phyloP scores from a whole-genome alignment of 2,797 vertebrate species.

The Pitangus sulphuratus region DNA sequence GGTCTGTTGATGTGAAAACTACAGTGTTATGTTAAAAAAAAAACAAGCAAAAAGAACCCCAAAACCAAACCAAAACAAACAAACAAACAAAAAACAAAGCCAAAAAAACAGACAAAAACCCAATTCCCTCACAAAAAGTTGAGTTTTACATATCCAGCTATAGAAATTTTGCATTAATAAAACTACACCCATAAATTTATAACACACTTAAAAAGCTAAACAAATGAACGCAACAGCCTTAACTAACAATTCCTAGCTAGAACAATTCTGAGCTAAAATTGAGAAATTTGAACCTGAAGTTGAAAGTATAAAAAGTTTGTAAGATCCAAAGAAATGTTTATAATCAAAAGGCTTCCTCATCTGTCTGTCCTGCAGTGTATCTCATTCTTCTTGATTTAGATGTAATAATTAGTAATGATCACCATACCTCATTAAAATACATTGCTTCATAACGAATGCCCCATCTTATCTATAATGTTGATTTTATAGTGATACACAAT shows the following conservation, averaged over 20 bases:
- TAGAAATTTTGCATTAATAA: background rate
- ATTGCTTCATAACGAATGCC: background rate
- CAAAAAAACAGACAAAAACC: background rate
- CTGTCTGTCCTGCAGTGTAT: background rate
- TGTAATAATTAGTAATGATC: background rate
- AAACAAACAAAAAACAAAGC: no score
- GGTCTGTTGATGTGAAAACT: background rate
- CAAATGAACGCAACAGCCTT: background rate
- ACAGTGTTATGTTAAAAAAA: background rate
- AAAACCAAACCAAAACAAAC: background rate
- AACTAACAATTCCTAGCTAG: background rate
- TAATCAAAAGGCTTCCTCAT: background rate
- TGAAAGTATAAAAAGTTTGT: background rate
- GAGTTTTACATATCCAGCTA: background rate
- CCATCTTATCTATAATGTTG: background rate
- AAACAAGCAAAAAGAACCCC: background rate
- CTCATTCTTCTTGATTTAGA: background rate
- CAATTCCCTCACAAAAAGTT: background rate
- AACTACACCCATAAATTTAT: background rate
- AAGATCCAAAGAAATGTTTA: background rate
- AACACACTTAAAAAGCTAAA: background rate
- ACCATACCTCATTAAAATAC: background rate
- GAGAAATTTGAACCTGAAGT: background rate
- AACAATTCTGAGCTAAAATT: background rate
- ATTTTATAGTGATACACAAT: background rate